phyloP scores from a whole-genome alignment of 1,140 invertebrate genomes.

The Polyergus mexicanus region DNA sequence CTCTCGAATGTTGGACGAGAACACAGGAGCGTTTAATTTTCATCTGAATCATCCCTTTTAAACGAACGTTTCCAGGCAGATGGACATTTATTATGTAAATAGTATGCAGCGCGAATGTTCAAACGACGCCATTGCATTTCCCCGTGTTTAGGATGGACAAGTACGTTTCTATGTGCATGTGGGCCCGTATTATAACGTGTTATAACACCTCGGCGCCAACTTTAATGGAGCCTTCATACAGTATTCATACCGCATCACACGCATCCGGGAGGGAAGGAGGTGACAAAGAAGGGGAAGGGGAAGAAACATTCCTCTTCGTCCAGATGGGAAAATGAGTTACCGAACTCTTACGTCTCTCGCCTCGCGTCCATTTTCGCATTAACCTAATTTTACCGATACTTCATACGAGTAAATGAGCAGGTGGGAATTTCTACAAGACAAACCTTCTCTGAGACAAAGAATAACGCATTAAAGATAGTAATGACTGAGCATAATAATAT shows the following conservation, averaged over 20 bases:
- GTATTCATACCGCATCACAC: slow-evolving; percentile 39
- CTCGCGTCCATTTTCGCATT: slow-evolving; percentile 19
- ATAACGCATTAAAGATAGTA: not conserved
- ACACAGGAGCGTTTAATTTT: slow-evolving; percentile 30
- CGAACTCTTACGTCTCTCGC: slow-evolving; percentile 23
- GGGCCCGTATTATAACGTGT: slow-evolving; percentile 38
- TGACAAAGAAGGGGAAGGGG: not conserved
- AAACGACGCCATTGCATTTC: not conserved
- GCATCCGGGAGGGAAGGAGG: not conserved
- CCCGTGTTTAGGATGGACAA: slow-evolving; percentile 24
- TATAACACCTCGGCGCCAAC: slow-evolving; percentile 25
- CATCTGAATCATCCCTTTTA: slow-evolving; percentile 23
- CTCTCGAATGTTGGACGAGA: not conserved
- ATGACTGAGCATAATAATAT: not conserved
- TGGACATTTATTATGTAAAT: slow-evolving; percentile 56
- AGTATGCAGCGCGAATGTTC: slow-evolving; percentile 47
- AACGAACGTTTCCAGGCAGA: slow-evolving; percentile 37
- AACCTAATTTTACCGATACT: slow-evolving; percentile 32
- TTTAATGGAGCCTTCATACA: slow-evolving; percentile 49
- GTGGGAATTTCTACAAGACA: slow-evolving; percentile 1
- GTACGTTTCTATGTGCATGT: not conserved
- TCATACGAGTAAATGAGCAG: slow-evolving; percentile 16
- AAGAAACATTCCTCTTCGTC: slow-evolving; percentile 41
- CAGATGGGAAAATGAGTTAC: slow-evolving; percentile 41
- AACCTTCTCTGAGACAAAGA: not conserved